Evolutionary conservation across 2,113 vertebrate species (phyloP).

Genomic region (Podarcis raffonei): DNA sequence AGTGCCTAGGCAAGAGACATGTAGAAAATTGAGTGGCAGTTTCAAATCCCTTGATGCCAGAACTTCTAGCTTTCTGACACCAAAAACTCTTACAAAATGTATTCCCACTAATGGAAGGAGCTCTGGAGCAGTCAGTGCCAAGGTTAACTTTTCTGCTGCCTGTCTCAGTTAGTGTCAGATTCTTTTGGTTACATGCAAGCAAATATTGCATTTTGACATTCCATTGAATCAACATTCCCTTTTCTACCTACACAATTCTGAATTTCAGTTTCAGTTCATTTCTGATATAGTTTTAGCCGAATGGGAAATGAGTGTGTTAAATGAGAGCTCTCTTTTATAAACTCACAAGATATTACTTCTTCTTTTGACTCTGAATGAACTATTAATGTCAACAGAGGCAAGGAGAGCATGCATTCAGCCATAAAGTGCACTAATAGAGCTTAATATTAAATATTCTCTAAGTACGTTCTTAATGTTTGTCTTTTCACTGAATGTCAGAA

Average conservation of each 20-base stretch:
- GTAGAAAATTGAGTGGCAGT: conserved; percentile 18
- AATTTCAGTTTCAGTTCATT: conserved; percentile 11
- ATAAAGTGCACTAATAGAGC: conserved; percentile 14
- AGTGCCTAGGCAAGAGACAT: conserved; percentile 13
- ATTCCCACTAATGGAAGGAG: background rate
- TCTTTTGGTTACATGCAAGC: background rate
- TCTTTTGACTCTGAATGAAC: conserved; percentile 33
- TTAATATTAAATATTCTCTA: conserved; percentile 24
- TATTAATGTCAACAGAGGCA: conserved; percentile 1
- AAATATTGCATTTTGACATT: conserved; percentile 3
- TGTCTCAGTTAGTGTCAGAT: conserved; percentile 10
- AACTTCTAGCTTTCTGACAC: conserved; percentile 9
- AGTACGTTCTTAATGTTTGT: conserved; percentile 20
- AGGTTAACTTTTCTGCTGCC: background rate
- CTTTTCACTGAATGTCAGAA: background rate
- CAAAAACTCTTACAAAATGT: background rate
- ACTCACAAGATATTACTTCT: conserved; percentile 28
- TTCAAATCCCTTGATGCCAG: conserved; percentile 23
- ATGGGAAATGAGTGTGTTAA: conserved; percentile 24
- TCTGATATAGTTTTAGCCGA: conserved; percentile 27
- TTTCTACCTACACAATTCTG: background rate
- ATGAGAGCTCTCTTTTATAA: conserved; percentile 16
- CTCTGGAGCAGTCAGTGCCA: conserved; percentile 6
- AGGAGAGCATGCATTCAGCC: conserved; percentile 23
- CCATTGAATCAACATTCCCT: background rate